Percentiles rank a stretch among this genome's conserved stretches.
Conservation (phyloP, 2,888 invertebrate genomes). For the Sussaba pulchella region DNA sequence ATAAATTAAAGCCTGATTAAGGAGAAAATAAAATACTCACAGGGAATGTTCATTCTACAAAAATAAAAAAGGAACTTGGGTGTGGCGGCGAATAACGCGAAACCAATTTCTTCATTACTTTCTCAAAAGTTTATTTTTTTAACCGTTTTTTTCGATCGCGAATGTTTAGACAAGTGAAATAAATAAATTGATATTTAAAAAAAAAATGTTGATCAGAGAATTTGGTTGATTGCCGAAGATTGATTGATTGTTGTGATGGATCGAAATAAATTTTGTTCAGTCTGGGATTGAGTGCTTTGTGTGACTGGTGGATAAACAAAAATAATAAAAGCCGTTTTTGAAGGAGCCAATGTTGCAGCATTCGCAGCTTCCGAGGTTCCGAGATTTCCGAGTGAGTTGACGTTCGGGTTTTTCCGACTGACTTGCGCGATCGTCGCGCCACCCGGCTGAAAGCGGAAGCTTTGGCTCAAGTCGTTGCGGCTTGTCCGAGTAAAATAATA, state of each 20-base stretch:
- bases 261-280: constrained; percentile 42
- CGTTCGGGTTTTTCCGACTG: too few relatives aligned
- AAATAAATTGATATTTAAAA: not conserved
- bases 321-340: constrained; percentile 14
- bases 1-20: constrained; percentile 20
- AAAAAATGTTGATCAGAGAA: not conserved
- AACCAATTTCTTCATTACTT: constrained; percentile 25
- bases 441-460: too few relatives aligned
- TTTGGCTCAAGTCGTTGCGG: too few relatives aligned
- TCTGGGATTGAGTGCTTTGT: constrained; percentile 32
- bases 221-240: constrained; percentile 23
- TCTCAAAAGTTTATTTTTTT: too few relatives aligned
- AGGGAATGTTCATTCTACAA: constrained; percentile 56
- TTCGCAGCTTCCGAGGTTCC: too few relatives aligned
- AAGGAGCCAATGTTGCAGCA: not conserved
- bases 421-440: too few relatives aligned
- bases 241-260: constrained; percentile 23
- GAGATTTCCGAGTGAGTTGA: too few relatives aligned
- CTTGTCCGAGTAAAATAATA: too few relatives aligned
- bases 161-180: not conserved
- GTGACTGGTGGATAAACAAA: constrained; percentile 57
- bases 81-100: constrained; percentile 54
- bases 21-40: constrained; percentile 61
- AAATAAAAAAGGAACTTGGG: constrained; percentile 55
- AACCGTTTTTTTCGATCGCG: constrained; percentile 4